These are phyloP conservation scores for Notechis scutatus DNA, from an alignment of 2,113 vertebrate genomes.

Conservation along the genomic window DNA sequence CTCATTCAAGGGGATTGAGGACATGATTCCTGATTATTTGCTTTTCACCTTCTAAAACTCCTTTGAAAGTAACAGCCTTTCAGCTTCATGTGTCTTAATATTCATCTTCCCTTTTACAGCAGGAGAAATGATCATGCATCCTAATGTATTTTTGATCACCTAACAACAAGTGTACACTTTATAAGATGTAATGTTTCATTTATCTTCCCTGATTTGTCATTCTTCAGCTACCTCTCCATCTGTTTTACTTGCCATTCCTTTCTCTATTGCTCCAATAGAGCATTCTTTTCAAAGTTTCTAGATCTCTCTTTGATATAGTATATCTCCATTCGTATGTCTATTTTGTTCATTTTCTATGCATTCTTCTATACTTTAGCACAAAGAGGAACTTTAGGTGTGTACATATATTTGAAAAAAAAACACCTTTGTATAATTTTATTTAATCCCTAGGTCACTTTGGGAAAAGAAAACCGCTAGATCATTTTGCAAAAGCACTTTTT, in stretches of 20 bases:
- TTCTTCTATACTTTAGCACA: rapidly evolving
- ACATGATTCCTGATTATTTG: constrained; percentile 1
- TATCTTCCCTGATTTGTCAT: background rate
- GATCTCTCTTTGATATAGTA: background rate
- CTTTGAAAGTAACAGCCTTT: background rate
- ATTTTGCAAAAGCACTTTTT: background rate
- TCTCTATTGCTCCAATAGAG: background rate
- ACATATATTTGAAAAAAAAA: background rate
- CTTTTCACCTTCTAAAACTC: background rate
- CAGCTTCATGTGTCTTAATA: constrained; percentile 15
- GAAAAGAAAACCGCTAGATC: background rate
- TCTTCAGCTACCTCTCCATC: rapidly evolving
- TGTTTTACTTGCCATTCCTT: background rate
- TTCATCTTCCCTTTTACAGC: constrained; percentile 27
- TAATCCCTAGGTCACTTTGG: background rate
- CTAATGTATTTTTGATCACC: rapidly evolving
- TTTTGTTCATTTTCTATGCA: background rate
- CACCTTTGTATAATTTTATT: background rate
- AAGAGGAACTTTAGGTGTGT: background rate
- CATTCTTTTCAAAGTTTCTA: background rate
- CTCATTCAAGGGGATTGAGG: constrained; percentile 39
- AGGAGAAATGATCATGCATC: background rate
- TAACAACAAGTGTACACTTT: background rate
- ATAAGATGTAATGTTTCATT: background rate
- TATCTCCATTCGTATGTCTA: background rate